Evolutionary conservation across 2,888 invertebrate genomes (phyloP).

Genomic region (Nebria salina): DNA sequence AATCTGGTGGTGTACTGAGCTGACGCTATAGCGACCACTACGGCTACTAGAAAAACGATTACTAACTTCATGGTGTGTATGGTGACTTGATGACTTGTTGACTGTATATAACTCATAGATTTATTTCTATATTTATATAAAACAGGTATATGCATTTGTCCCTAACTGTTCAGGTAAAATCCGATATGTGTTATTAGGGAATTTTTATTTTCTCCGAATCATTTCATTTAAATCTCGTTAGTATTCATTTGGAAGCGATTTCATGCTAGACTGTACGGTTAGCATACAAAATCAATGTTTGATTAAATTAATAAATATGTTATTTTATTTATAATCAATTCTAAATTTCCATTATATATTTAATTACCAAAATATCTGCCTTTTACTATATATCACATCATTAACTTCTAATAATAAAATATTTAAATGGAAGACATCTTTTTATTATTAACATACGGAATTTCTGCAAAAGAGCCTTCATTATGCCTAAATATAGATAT

Average conservation of each 20-base stretch:
- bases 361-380: neutral
- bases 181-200: neutral
- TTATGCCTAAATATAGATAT: too few relatives aligned
- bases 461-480: too few relatives aligned
- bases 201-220: neutral
- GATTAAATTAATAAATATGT: neutral
- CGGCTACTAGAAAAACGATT: slow-evolving; percentile 12
- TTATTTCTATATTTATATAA: slow-evolving; percentile 12
- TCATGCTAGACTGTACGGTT: neutral
- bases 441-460: too few relatives aligned
- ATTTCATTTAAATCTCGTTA: slow-evolving; percentile 18
- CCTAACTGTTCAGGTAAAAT: neutral
- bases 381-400: too few relatives aligned
- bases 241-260: slow-evolving; percentile 5
- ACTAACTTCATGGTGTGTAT: slow-evolving; percentile 28
- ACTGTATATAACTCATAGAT: neutral
- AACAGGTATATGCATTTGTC: neutral
- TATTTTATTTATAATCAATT: neutral
- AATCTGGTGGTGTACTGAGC: slow-evolving; percentile 60
- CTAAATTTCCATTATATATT: neutral
- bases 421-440: too few relatives aligned
- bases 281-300: neutral
- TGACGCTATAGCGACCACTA: slow-evolving; percentile 10
- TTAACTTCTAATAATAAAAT: too few relatives aligned
- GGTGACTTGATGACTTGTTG: neutral